Base-by-base conservation (phyloP, 92 coral and sea anemone species). In the Pocillopora meandrina region DNA sequence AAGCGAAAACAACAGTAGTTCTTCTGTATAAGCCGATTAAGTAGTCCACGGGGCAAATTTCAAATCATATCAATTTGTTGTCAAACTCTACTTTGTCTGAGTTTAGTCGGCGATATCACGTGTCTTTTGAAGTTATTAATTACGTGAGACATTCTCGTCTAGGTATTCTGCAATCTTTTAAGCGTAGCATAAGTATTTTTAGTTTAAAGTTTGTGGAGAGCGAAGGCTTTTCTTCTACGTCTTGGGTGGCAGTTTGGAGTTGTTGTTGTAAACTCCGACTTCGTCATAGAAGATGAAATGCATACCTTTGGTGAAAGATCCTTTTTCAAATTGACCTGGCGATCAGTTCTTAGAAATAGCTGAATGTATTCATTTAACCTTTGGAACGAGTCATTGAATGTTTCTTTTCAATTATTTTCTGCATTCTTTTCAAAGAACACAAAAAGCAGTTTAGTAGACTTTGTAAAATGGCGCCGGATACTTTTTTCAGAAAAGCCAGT, bases 211-310 rank as follows among this genome's bases (percentile, higher is more conserved):
- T 31, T 14, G 12, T 55, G 9, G 72, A n/a, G 15, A 47, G 3
- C 35, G 20, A 64, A 20, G 17, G 56, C 52, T 52, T 64, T 78
- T 14, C 12, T 49, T 64, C 42, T 55, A 20, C 72, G 2, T 21
- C 82, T n/a, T 78, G 82, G 82, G 82, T 78, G 72, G 82, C 60
- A 59, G n/a, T 47, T 35, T 20, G 7, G 52, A 21, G 3, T 60
- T 60, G 26, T 76, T 59, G n/a, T 59, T 61, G 1, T 75, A 57
- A 56, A 75, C 65, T 75, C 15, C 10, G 9, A 74, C 56, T 56
- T 74, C 42, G 12, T 49, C 42, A 55, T 34, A 16, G 74, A 18
- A 70, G 42, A 18, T 34, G 12, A 12, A 34, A 5, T 55, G 52
- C 52, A 42, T 42, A 42, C 52, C 52, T 42, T 42, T 42, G 4